Base-by-base conservation (phyloP, 2,113 vertebrate genomes). In the Dunckerocampus dactyliophorus region DNA sequence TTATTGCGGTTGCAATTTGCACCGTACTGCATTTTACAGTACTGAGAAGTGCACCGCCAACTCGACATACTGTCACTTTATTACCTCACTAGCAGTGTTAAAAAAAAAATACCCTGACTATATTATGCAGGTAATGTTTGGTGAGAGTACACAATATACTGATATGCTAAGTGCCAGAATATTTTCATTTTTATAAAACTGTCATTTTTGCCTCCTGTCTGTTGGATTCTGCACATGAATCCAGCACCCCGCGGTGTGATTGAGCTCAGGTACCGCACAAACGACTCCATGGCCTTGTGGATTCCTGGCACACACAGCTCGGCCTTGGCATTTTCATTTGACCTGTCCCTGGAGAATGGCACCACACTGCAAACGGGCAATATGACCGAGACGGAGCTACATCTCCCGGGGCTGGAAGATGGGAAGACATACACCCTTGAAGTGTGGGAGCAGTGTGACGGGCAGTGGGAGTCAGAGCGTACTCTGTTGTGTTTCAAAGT, bases 401-500 rank as follows among this genome's bases (percentile, higher is more conserved):
- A 0, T 1, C 79, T 89, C 8, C 47, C 14, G 0, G 72, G 56
- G 6, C 77, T 89, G 51, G 60, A 72, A 14, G 61, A 67, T 0
- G 82, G 82, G 11, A 47, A 11, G 49, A 34, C n/a, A 6, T 89
- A 88, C 37, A 0, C 72, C 24, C 83, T 90, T 3, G 57, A 82
- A 0, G 76, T 90, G 47, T 86, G 81, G 87, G 86, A 85, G 65
- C 65, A 84, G 16, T 89, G 88, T 16, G 66, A 78, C 0, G 60
- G 62, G 2, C 60, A 17, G 21, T 70, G 74, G 69, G 42, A 47
- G 34, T 78, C 79, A 0, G 43, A 74, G 24, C 72, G 0, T 0
- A 63, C 70, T 1, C 51, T 28, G 3, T 1, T 88, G 59, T 31
- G 8, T 43, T 82, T 89, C 10, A 4, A 63, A 7, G 70, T 53